Evolutionary conservation across 2,797 vertebrate genomes (phyloP).

Genomic region (Mormyrops attenuatus): DNA sequence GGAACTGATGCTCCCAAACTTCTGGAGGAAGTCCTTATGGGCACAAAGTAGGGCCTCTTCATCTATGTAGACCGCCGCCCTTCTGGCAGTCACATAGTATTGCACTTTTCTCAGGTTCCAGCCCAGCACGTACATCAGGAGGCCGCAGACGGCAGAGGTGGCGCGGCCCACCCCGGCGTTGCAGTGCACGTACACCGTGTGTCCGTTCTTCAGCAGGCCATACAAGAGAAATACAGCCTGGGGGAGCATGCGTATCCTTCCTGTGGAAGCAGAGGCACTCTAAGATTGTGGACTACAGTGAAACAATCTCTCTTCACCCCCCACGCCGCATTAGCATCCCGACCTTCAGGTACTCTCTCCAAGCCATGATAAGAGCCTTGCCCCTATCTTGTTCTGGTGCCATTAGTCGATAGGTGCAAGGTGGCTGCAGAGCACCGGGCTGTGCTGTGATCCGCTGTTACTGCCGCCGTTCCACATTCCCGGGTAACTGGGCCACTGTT

Average conservation of each 20-base stretch:
- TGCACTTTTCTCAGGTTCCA: conserved; percentile 87
- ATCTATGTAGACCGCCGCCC: conserved; percentile 86
- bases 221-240: conserved; percentile 88
- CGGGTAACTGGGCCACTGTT: conserved; percentile 11
- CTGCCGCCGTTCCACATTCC: neutral
- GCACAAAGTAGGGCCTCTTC: conserved; percentile 80
- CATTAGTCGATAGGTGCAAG: neutral
- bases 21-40: conserved; percentile 74
- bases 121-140: conserved; percentile 82
- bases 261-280: conserved; percentile 51
- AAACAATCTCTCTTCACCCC: neutral
- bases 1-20: conserved; percentile 67
- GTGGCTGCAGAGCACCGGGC: neutral
- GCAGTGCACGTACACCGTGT: conserved; percentile 90
- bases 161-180: conserved; percentile 92
- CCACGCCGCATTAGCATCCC: neutral
- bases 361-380: neutral
- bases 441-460: neutral
- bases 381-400: neutral
- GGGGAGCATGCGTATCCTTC: conserved; percentile 84
- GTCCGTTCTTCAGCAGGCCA: conserved; percentile 82
- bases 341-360: neutral
- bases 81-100: conserved; percentile 76
- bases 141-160: conserved; percentile 81
- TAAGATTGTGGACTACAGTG: neutral